Conservation (phyloP, 1,140 invertebrate genomes). For the Caenorhabditis brenneri region DNA sequence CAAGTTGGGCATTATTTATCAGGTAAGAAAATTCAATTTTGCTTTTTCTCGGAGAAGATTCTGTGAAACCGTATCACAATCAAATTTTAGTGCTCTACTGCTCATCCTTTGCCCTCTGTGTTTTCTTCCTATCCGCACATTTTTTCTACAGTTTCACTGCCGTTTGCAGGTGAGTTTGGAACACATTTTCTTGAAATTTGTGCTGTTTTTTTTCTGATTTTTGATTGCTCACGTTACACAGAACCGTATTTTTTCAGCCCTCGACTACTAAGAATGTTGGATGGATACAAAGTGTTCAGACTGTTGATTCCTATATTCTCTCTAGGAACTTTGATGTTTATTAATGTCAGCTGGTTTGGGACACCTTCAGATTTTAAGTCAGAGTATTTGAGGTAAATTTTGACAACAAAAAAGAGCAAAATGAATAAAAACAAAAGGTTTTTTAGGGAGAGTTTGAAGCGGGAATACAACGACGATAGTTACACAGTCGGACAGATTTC, state of each 20-base stretch:
- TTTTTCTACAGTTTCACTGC: slow-evolving; percentile 8
- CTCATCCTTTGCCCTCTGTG: not conserved
- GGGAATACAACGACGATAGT: not conserved
- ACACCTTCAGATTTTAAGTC: not conserved
- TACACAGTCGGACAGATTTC: not conserved
- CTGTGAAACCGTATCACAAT: not conserved
- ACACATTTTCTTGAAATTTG: not conserved
- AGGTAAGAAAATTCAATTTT: not conserved
- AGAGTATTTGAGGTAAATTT: not conserved
- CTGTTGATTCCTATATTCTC: not conserved
- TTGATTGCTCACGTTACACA: too few species aligned
- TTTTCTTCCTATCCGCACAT: not conserved
- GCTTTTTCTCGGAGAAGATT: not conserved
- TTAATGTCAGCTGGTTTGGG: not conserved
- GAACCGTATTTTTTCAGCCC: not conserved
- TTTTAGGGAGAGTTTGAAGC: not conserved
- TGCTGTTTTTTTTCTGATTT: too few species aligned
- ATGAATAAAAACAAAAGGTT: not conserved
- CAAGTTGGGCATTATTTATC: not conserved
- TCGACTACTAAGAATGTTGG: not conserved
- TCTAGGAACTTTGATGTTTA: not conserved
- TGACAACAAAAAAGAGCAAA: not conserved
- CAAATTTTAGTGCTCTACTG: not conserved
- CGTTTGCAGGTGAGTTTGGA: not conserved
- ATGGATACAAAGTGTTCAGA: not conserved